Conservation (phyloP, 2,888 invertebrate species). For the Hypomecis punctinalis region DNA sequence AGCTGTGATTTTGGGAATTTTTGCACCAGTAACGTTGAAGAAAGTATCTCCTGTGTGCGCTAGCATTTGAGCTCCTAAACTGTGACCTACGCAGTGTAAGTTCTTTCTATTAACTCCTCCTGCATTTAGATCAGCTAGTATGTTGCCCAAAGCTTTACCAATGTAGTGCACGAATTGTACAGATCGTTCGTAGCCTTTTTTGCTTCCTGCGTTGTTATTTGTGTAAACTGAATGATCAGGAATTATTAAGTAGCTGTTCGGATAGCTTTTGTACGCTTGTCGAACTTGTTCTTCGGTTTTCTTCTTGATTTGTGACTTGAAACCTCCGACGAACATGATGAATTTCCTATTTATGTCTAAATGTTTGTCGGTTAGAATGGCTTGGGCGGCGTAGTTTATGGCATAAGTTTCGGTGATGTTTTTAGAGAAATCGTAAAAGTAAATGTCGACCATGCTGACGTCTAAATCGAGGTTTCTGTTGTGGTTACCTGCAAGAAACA, state of each 20-base stretch:
- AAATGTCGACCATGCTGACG: conserved; percentile 65
- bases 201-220: conserved; percentile 38
- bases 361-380: conserved; percentile 60
- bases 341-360: conserved; percentile 67
- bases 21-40: conserved; percentile 33
- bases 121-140: conserved; percentile 38
- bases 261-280: conserved; percentile 43
- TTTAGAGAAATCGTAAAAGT: conserved; percentile 69
- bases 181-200: conserved; percentile 46
- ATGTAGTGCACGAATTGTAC: conserved; percentile 48
- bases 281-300: conserved; percentile 46
- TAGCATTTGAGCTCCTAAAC: conserved; percentile 48
- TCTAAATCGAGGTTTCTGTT: conserved; percentile 63
- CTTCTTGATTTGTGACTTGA: conserved; percentile 71
- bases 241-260: conserved; percentile 47
- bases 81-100: conserved; percentile 48
- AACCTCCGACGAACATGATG: conserved; percentile 72
- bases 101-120: conserved; percentile 41
- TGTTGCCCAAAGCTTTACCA: conserved; percentile 43
- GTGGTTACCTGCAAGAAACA: conserved; percentile 61
- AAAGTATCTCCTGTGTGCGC: conserved; percentile 37
- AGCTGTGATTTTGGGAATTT: conserved; percentile 44
- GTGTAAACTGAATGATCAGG: conserved; percentile 49
- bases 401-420: conserved; percentile 57
- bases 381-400: conserved; percentile 61